Evolutionary conservation across 1,140 invertebrate species (phyloP).

Genomic region (Capitella teleta): DNA sequence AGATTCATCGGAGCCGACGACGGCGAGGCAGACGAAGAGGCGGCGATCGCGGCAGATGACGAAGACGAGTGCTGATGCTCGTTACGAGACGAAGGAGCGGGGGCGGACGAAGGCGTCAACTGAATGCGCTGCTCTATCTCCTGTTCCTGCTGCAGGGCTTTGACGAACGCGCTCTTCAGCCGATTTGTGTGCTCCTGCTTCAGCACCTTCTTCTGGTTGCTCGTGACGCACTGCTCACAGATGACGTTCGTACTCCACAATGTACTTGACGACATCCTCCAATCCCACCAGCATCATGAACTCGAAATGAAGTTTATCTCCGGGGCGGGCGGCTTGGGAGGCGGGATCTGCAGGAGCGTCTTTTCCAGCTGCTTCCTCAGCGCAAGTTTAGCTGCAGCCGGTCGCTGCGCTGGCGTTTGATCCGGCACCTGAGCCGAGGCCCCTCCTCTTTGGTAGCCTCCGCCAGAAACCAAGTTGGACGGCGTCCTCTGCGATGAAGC

Average conservation of each 20-base stretch:
- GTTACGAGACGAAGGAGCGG: neutral
- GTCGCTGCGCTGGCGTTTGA: slow-evolving; percentile 83
- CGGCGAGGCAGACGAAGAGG: slow-evolving; percentile 9
- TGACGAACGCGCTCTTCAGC: slow-evolving; percentile 93
- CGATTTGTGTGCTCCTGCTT: slow-evolving; percentile 96
- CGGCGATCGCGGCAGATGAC: slow-evolving; percentile 7
- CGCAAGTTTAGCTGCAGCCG: slow-evolving; percentile 93
- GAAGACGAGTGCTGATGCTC: too few relatives aligned
- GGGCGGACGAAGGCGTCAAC: neutral
- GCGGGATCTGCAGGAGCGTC: slow-evolving; percentile 88
- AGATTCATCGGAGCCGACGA: slow-evolving; percentile 18
- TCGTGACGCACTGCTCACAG: slow-evolving; percentile 94
- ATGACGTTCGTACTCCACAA: slow-evolving; percentile 70
- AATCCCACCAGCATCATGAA: slow-evolving; percentile 92
- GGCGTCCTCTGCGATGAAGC: neutral
- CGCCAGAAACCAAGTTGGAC: too few relatives aligned
- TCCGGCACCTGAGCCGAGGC: slow-evolving; percentile 6
- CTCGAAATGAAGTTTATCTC: slow-evolving; percentile 98
- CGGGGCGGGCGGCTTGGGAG: slow-evolving; percentile 91
- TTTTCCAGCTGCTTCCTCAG: slow-evolving; percentile 93
- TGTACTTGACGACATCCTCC: slow-evolving; percentile 91
- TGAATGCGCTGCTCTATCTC: slow-evolving; percentile 85
- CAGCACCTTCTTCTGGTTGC: slow-evolving; percentile 94
- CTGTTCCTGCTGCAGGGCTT: slow-evolving; percentile 93
- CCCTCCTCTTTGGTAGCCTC: neutral